Evolutionary conservation across 2,113 vertebrate species (phyloP).

Genomic region (Chamaea fasciata): DNA sequence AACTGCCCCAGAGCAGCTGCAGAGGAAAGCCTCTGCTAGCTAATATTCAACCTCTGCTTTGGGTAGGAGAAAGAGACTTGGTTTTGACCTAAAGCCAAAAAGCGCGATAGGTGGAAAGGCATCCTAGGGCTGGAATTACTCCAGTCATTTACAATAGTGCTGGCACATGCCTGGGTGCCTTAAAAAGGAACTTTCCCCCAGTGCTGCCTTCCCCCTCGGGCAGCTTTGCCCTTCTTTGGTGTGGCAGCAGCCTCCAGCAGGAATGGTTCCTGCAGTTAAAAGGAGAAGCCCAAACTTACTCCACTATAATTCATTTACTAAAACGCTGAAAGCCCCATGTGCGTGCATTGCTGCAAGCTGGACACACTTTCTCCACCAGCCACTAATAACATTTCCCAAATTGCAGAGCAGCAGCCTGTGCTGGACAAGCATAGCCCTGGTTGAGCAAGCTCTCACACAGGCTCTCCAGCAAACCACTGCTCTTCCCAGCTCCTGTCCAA

Average conservation of each 20-base stretch:
- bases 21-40: not conserved
- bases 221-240: conserved; percentile 38
- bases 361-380: not conserved
- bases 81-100: not conserved
- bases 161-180: not conserved
- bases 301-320: not conserved
- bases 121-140: not conserved
- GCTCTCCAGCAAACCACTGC: not conserved
- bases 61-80: not conserved
- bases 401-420: not conserved
- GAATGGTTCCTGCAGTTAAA: not conserved
- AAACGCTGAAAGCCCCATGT: rapidly evolving
- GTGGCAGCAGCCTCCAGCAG: not conserved
- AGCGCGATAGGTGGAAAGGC: not conserved
- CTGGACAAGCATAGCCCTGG: not conserved
- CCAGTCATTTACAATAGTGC: not conserved
- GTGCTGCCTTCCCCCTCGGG: not conserved
- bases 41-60: not conserved
- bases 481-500: not conserved
- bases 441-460: not conserved
- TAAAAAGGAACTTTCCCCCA: not conserved
- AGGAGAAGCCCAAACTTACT: not conserved
- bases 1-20: not conserved
- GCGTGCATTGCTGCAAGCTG: not conserved
- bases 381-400: not conserved